These are phyloP conservation scores for Campopleginae sp. DNA, from an alignment of 2,888 invertebrate species.

Conservation along the genomic window DNA sequence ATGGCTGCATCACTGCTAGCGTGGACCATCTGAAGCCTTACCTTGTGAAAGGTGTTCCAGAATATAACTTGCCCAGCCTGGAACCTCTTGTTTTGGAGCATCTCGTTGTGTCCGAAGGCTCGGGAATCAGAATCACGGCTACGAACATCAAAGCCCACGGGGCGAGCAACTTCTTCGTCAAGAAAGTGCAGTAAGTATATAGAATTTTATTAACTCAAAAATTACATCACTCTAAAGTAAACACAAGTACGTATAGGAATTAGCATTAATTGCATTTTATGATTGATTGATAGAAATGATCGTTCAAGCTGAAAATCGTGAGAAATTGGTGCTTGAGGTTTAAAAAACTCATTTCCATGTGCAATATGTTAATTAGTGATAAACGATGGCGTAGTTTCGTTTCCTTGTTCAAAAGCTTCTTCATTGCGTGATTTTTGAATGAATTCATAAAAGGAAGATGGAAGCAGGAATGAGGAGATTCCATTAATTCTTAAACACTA, in stretches of 20 bases:
- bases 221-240: no score
- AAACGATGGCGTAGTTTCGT: background rate
- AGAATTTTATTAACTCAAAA: background rate
- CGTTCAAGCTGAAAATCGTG: background rate
- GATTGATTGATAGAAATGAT: background rate
- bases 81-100: conserved; percentile 89
- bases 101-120: conserved; percentile 85
- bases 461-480: background rate
- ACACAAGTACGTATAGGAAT: background rate
- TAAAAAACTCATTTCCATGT: background rate
- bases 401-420: background rate
- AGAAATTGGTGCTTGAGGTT: background rate
- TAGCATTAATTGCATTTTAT: background rate
- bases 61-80: conserved; percentile 88
- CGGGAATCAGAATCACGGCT: conserved; percentile 86
- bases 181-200: conserved; percentile 85
- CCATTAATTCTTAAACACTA: background rate
- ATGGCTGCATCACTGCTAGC: conserved; percentile 86
- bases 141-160: conserved; percentile 87
- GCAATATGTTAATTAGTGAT: background rate
- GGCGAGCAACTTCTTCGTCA: conserved; percentile 87
- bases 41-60: conserved; percentile 87
- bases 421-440: background rate
- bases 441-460: background rate
- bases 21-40: conserved; percentile 87